Evolutionary conservation across 2,113 vertebrate species (phyloP).

Genomic region (Ochotona princeps): DNA sequence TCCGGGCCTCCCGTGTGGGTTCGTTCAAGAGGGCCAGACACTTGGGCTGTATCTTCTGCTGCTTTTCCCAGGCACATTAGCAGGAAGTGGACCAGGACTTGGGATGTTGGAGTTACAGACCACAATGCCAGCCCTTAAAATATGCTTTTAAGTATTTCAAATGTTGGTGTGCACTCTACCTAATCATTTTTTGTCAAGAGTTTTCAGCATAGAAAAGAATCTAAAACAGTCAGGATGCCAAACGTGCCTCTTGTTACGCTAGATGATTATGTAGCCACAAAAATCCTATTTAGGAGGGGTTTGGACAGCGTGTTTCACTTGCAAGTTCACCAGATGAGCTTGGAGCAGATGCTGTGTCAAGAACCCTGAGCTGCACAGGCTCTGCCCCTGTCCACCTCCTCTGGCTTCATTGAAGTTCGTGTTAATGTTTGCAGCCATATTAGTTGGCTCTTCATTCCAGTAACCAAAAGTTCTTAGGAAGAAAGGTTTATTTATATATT

Average conservation of each 20-base stretch:
- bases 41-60: no score
- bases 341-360: neutral
- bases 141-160: constrained; percentile 20
- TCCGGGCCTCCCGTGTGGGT: no score
- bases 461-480: no score
- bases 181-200: constrained; percentile 12
- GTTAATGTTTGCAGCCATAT: neutral
- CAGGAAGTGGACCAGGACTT: no score
- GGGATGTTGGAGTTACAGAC: no score
- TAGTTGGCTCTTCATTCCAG: no score
- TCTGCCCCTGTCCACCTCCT: no score
- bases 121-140: neutral
- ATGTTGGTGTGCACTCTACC: neutral
- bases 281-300: neutral
- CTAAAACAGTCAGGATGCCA: neutral
- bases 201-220: neutral
- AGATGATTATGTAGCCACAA: neutral
- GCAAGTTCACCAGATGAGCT: neutral
- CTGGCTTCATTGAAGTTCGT: neutral
- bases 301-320: neutral
- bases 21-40: no score
- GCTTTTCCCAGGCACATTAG: no score
- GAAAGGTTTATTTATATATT: no score
- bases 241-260: no score
- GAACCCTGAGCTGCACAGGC: neutral